These are phyloP conservation scores for Leptopilina boulardi DNA, from an alignment of 1,140 invertebrate genomes.

Conservation along the genomic window DNA sequence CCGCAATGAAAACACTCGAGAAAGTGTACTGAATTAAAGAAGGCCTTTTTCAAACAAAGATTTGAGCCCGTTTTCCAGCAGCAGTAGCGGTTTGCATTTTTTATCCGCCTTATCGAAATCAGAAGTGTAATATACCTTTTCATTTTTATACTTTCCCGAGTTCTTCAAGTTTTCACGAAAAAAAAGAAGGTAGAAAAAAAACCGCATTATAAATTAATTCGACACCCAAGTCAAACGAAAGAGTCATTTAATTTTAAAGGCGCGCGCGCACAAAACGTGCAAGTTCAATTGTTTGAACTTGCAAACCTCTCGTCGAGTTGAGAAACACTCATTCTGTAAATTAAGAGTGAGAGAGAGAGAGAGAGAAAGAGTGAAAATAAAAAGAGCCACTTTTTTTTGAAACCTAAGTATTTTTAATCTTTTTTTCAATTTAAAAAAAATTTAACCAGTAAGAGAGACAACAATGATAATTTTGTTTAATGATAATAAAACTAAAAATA, in stretches of 20 bases:
- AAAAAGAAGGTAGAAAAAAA: neutral
- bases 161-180: neutral
- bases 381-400: neutral
- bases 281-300: neutral
- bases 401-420: neutral
- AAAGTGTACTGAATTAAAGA: neutral
- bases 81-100: no score
- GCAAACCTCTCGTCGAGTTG: neutral
- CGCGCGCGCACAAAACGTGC: neutral
- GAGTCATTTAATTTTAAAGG: neutral
- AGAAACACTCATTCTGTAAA: neutral
- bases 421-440: no score
- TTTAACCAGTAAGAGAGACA: no score
- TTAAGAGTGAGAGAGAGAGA: no score
- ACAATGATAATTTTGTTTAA: no score
- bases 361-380: neutral
- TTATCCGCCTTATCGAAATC: neutral
- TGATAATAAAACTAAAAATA: no score
- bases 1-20: neutral
- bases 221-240: neutral
- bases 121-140: neutral
- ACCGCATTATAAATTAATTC: neutral
- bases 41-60: neutral
- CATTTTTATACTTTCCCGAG: neutral
- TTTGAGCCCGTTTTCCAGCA: neutral